A percentile compares a stretch with the other conserved stretches of the same genome.
phyloP scores from a whole-genome alignment of 2,797 vertebrate genomes.

The Salarias fasciatus region DNA sequence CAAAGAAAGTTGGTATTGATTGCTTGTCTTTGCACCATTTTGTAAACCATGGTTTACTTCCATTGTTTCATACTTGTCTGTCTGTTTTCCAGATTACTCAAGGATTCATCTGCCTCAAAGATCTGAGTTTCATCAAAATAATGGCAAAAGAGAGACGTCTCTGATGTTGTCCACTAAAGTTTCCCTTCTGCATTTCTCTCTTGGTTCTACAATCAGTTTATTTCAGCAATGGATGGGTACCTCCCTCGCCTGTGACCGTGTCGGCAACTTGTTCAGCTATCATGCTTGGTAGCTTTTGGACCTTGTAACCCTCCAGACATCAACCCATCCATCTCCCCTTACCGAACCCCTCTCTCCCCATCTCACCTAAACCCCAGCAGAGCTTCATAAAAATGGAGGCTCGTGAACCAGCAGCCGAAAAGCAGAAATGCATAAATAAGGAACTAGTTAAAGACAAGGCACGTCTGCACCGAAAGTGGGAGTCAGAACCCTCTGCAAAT shows the following conservation, averaged over 20 bases:
- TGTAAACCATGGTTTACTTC: neutral
- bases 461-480: slow-evolving; percentile 91
- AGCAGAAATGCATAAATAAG: slow-evolving; percentile 89
- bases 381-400: slow-evolving; percentile 89
- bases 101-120: slow-evolving; percentile 43
- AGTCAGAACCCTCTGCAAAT: slow-evolving; percentile 89
- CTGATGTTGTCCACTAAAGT: slow-evolving; percentile 62
- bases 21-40: neutral
- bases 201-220: slow-evolving; percentile 59
- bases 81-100: slow-evolving; percentile 45
- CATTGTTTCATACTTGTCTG: neutral
- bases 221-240: slow-evolving; percentile 83
- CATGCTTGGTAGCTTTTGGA: slow-evolving; percentile 61
- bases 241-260: slow-evolving; percentile 86
- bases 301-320: slow-evolving; percentile 62
- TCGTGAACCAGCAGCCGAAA: slow-evolving; percentile 87
- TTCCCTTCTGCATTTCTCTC: slow-evolving; percentile 49
- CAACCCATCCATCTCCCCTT: slow-evolving; percentile 28
- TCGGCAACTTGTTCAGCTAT: slow-evolving; percentile 79
- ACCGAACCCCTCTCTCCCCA: slow-evolving; percentile 25
- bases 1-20: slow-evolving; percentile 42
- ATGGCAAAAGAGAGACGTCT: slow-evolving; percentile 49
- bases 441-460: slow-evolving; percentile 90
- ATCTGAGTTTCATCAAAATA: slow-evolving; percentile 55
- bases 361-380: slow-evolving; percentile 40